Evolutionary conservation across 2,797 vertebrate species (phyloP).

Genomic region (Hafferia zeledoni): DNA sequence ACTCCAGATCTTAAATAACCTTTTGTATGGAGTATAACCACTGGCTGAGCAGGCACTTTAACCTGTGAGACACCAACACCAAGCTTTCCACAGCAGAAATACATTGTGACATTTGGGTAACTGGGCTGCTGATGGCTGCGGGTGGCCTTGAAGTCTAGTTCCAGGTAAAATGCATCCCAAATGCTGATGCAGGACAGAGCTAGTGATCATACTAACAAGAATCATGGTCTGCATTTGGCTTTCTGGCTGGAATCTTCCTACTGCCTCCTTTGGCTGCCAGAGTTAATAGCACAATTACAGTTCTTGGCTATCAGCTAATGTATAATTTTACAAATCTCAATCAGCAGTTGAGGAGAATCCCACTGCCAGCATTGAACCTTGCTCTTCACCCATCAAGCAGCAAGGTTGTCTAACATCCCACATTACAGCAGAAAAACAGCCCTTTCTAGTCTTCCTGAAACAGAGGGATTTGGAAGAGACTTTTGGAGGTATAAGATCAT

Average conservation of each 20-base stretch:
- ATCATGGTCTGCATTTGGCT: background rate
- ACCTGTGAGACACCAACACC: background rate
- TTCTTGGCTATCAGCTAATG: background rate
- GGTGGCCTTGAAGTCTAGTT: background rate
- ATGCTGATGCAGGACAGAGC: background rate
- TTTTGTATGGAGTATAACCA: background rate
- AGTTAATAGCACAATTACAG: background rate
- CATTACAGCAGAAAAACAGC: background rate
- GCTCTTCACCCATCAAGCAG: background rate
- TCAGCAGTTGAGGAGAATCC: background rate
- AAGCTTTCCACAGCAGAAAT: background rate
- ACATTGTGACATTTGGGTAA: fast-evolving
- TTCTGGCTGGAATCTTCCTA: background rate
- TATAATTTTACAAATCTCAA: background rate
- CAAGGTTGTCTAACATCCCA: background rate
- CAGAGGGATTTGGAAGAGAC: background rate
- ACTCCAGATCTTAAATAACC: background rate
- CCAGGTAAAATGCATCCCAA: background rate
- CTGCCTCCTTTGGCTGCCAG: background rate
- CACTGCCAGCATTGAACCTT: background rate
- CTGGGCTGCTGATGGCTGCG: background rate
- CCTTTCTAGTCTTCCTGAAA: background rate
- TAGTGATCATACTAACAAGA: background rate
- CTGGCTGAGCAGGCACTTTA: background rate
- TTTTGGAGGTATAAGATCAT: background rate